Conservation (phyloP, 2,113 vertebrate genomes). For the Calidris pygmaea region DNA sequence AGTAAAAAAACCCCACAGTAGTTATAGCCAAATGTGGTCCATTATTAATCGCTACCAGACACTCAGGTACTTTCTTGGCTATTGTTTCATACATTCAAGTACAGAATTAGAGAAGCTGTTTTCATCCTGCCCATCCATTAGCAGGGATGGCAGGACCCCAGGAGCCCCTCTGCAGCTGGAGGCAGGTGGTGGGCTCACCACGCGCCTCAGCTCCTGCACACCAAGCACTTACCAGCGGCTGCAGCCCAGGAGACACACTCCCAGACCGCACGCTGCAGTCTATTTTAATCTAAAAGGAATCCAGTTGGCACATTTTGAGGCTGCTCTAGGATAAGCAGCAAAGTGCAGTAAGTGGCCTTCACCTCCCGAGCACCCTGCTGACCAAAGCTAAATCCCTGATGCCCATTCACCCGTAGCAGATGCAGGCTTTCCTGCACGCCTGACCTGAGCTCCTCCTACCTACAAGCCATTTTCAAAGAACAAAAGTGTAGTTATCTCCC, state of each 20-base stretch:
- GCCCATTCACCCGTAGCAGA: background rate
- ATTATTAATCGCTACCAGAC: background rate
- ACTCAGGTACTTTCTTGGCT: background rate
- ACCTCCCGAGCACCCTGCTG: background rate
- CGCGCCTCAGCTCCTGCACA: fast-evolving
- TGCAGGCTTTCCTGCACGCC: fast-evolving
- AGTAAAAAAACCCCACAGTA: background rate
- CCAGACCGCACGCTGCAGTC: background rate
- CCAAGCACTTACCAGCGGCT: background rate
- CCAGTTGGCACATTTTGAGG: background rate
- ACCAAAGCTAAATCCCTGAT: background rate
- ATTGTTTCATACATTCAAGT: background rate
- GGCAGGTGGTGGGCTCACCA: background rate
- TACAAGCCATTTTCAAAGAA: background rate
- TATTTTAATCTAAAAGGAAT: background rate
- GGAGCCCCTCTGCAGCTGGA: background rate
- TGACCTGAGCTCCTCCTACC: background rate
- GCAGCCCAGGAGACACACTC: background rate
- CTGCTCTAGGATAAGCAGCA: background rate
- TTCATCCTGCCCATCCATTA: background rate
- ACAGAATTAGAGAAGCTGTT: background rate
- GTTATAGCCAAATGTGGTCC: background rate
- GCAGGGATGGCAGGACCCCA: background rate
- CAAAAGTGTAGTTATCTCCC: background rate
- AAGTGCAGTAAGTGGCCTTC: background rate